Evolutionary conservation across 2,888 invertebrate species (phyloP).

Genomic region (Papilio gigon): DNA sequence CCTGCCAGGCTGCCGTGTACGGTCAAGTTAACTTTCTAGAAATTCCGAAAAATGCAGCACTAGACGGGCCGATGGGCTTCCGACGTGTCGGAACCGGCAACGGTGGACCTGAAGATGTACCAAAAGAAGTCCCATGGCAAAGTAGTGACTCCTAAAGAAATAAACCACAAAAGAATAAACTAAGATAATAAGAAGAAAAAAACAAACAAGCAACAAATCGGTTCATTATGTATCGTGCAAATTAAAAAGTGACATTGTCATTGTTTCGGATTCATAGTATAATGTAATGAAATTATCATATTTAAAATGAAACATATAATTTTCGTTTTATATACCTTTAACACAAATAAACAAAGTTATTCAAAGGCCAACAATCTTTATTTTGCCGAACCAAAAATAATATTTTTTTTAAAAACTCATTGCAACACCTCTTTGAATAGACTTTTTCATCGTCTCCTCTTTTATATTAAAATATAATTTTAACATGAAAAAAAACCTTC

Average conservation of each 20-base stretch:
- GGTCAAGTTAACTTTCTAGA: constrained; percentile 31
- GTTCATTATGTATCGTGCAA: constrained; percentile 11
- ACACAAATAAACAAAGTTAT: not conserved
- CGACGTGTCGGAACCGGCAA: constrained; percentile 9
- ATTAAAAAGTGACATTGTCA: not conserved
- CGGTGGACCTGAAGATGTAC: constrained; percentile 1
- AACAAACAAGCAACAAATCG: not conserved
- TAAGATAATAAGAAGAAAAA: too few relatives aligned
- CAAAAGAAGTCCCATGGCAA: not conserved
- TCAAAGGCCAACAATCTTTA: not conserved
- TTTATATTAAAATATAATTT: too few relatives aligned
- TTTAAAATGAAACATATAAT: not conserved
- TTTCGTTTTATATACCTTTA: not conserved
- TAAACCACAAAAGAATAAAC: not conserved
- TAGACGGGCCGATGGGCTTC: constrained; percentile 1
- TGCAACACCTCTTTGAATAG: not conserved
- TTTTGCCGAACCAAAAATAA: not conserved
- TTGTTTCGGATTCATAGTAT: constrained; percentile 3
- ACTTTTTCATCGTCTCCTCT: too few relatives aligned
- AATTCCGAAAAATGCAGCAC: constrained; percentile 5
- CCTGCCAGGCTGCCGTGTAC: constrained; percentile 25
- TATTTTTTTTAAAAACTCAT: not conserved
- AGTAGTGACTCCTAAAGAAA: not conserved
- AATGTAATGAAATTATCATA: not conserved
- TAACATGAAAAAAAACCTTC: too few relatives aligned